Base-by-base conservation (phyloP, 2,113 vertebrate genomes). In the Jacana jacana region DNA sequence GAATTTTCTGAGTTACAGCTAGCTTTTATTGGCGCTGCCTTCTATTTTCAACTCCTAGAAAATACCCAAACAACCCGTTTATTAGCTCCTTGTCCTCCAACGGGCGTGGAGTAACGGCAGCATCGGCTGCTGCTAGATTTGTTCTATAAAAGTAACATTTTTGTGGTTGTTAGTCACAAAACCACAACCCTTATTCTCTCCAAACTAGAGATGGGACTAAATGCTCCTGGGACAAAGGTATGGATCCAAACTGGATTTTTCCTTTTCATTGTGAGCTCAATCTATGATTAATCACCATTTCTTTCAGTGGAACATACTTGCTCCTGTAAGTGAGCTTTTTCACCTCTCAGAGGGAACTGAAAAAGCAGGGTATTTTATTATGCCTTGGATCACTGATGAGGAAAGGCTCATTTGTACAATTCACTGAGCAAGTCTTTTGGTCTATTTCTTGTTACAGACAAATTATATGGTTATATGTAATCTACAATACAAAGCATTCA, bases 401-500 rank as follows among this genome's bases (percentile, higher is more conserved):
- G 83, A 91, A 97, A 95, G 81, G 66, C 83, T 91, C 86, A 72
- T 96, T 95, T 85, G 58, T 92, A 81, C 92, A 93, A 91, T 57
- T 93, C 93, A 96, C 52, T 89, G 91, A 97, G 83, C 91, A 93
- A 88, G 83, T n/a, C 58, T 85, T 91, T 92, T 79, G 66, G 93
- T 85, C 86, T 95, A 1, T 66, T 95, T 95, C 86, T 82, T 58
- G 57, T 87, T 89, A 61, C 51, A 84, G 83, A 54, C 49, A 89
- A 89, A 93, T 94, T 91, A 92, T 57, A 85, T 46, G 70, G 88
- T 79, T 91, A 28, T 42, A 87, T 46, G 81, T 87, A 85, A 93
- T 76, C 49, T 54, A 37, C 52, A 94, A 86, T 37, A 81, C 48
- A 82, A 81, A 85, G 61, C 54, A 76, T 68, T 93, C 92, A 95